Percentiles rank a stretch among this genome's conserved stretches.
Evolutionary conservation across 2,113 vertebrate genomes (phyloP).

Genomic region (Murina feae): DNA sequence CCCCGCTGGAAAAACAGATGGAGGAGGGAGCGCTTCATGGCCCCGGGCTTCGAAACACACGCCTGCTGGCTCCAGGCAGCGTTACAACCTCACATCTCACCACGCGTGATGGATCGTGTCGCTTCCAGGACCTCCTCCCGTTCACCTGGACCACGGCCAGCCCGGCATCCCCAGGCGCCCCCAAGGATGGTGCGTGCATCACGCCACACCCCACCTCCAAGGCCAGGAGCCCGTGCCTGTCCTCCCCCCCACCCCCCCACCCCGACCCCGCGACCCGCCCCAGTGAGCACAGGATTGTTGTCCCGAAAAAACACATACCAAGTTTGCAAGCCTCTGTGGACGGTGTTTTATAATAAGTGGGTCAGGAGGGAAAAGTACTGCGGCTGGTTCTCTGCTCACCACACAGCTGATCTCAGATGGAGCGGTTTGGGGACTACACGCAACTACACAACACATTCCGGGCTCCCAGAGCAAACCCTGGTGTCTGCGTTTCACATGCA

Average conservation of each 20-base stretch:
- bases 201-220: not conserved
- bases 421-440: not conserved
- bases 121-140: constrained; percentile 25
- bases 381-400: not conserved
- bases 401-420: not conserved
- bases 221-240: not conserved
- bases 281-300: not conserved
- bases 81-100: not conserved
- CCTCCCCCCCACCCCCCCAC: not conserved
- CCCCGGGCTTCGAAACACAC: not conserved
- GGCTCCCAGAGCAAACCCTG: not conserved
- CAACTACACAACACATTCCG: too few relatives aligned
- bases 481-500: not conserved
- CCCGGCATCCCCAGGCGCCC: not conserved
- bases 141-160: not conserved
- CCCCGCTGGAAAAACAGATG: constrained; percentile 61
- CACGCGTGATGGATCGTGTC: constrained; percentile 3
- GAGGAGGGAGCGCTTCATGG: constrained; percentile 15
- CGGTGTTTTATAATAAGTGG: not conserved
- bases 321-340: constrained; percentile 15
- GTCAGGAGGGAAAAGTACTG: not conserved
- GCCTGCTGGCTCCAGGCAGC: constrained; percentile 3
- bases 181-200: not conserved
- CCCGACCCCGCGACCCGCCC: not conserved
- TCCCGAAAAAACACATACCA: not conserved